A percentile compares a stretch with the other conserved stretches of the same genome.
phyloP scores from a whole-genome alignment of 2,113 vertebrate species.

The Melospiza georgiana region DNA sequence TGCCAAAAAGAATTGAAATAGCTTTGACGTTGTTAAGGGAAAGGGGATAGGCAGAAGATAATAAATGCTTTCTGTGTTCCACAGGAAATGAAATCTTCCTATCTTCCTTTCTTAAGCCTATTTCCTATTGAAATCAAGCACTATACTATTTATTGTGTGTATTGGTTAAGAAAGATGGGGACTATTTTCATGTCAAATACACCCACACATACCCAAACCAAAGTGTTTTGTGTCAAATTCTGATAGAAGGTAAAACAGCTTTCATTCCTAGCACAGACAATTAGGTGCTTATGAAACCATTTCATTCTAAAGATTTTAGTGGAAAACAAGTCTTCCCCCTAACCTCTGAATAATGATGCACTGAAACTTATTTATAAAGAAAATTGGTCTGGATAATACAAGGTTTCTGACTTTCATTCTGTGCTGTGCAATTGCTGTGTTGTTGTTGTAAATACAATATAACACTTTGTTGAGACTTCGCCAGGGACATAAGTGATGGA shows the following conservation, averaged over 20 bases:
- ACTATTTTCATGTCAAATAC: not conserved
- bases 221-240: not conserved
- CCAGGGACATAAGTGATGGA: not conserved
- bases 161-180: slow-evolving; percentile 14
- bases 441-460: not conserved
- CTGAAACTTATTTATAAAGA: not conserved
- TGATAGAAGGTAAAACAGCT: not conserved
- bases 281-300: not conserved
- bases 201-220: not conserved
- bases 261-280: not conserved
- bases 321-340: not conserved
- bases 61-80: slow-evolving; percentile 56
- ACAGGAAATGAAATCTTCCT: slow-evolving; percentile 63
- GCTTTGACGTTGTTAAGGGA: slow-evolving; percentile 56
- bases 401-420: not conserved
- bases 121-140: slow-evolving; percentile 45
- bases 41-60: slow-evolving; percentile 44
- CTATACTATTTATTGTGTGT: slow-evolving; percentile 17
- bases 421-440: not conserved
- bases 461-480: not conserved
- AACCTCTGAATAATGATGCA: not conserved
- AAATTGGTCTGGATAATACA: not conserved
- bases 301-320: not conserved
- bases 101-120: slow-evolving; percentile 46
- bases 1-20: slow-evolving; percentile 53